Evolutionary conservation across 2,888 invertebrate genomes (phyloP).

Genomic region (Lithophane semibrunnea): DNA sequence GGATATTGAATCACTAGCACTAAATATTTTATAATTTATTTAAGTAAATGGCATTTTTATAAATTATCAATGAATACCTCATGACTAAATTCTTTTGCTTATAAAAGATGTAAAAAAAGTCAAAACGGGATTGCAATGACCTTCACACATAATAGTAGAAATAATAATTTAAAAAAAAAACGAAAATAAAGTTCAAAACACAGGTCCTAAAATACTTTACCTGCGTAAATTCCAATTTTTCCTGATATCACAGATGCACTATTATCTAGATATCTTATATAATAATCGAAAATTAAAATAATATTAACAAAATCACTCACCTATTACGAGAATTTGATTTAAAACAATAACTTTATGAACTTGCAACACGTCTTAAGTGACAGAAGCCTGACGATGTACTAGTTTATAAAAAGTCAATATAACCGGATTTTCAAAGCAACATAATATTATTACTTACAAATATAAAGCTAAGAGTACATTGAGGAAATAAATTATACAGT

Average conservation of each 20-base stretch:
- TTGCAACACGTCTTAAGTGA: conserved; percentile 1
- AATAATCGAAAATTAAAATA: neutral
- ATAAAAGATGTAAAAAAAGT: neutral
- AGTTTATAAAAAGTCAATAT: neutral
- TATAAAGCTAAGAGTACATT: conserved; percentile 3
- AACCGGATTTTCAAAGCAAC: conserved; percentile 31
- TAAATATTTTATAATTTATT: conserved; percentile 10
- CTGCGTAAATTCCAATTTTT: neutral
- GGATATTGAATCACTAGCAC: neutral
- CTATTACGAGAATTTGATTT: neutral
- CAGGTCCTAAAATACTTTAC: neutral
- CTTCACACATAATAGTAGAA: neutral
- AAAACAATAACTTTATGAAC: neutral
- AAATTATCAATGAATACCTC: neutral
- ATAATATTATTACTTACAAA: neutral
- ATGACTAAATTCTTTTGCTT: no score
- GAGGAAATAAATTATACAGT: neutral
- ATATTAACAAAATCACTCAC: conserved; percentile 23
- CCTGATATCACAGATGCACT: neutral
- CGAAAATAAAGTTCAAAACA: neutral
- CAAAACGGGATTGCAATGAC: neutral
- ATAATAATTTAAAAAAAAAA: neutral
- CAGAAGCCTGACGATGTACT: neutral
- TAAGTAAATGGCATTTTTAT: neutral
- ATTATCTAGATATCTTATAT: neutral